A percentile compares a stretch with the other conserved stretches of the same genome.
Evolutionary conservation across 1,140 invertebrate genomes (phyloP).

Genomic region (Drosophila leontia): DNA sequence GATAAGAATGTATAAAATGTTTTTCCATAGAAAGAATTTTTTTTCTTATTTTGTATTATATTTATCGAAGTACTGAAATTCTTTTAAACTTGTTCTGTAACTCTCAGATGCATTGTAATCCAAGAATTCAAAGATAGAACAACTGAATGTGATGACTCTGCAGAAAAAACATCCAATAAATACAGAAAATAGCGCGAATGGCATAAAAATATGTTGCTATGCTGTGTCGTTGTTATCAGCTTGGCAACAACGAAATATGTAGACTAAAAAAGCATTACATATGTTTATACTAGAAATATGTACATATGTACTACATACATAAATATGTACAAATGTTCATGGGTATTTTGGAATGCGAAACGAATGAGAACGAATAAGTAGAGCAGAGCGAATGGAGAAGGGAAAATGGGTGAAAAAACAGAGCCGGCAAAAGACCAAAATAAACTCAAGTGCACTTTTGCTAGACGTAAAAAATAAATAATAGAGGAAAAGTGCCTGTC

Average conservation of each 20-base stretch:
- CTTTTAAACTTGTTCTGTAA: background rate
- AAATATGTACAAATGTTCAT: conserved; percentile 1
- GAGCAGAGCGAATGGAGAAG: conserved; percentile 45
- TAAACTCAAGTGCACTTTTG: conserved; percentile 61
- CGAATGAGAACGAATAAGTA: conserved; percentile 39
- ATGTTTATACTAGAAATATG: conserved; percentile 9
- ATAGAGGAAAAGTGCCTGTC: conserved; percentile 38
- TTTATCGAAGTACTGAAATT: too few relatives aligned
- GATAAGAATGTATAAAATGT: too few relatives aligned
- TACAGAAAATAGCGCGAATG: background rate
- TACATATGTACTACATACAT: background rate
- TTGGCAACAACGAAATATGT: conserved; percentile 49
- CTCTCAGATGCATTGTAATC: background rate
- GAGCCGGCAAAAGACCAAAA: conserved; percentile 60
- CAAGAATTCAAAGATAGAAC: background rate
- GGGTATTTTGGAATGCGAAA: conserved; percentile 67
- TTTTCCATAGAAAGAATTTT: too few relatives aligned
- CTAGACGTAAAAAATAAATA: conserved; percentile 16
- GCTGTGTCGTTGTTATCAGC: conserved; percentile 43
- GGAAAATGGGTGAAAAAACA: conserved; percentile 26
- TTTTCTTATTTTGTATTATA: too few relatives aligned
- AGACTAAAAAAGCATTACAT: conserved; percentile 30
- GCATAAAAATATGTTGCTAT: conserved; percentile 34
- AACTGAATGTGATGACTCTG: conserved; percentile 17
- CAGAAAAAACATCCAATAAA: conserved; percentile 11